Conservation (phyloP, 2,888 invertebrate species). For the Idaea straminata region DNA sequence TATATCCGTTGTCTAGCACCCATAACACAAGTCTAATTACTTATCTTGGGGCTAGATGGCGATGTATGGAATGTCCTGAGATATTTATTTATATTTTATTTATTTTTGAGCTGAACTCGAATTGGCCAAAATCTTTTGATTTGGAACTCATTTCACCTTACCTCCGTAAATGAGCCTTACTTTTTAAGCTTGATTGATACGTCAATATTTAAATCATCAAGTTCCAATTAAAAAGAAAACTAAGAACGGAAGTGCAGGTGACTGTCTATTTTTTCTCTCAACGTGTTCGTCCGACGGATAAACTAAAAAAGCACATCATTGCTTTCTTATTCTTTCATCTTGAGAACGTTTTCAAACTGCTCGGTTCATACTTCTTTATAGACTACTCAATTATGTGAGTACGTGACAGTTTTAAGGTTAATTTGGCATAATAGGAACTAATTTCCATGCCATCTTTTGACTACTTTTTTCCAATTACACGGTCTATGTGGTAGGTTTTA, state of each 20-base stretch:
- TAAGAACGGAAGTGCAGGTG: slow-evolving; percentile 54
- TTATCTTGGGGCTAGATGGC: too few species aligned
- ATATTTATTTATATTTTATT: too few species aligned
- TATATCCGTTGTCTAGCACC: too few species aligned
- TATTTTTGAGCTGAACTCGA: too few species aligned
- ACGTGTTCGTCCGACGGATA: not conserved
- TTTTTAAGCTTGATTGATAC: not conserved
- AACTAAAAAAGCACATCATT: slow-evolving; percentile 21
- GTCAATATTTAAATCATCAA: slow-evolving; percentile 46
- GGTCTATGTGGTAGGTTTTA: slow-evolving; percentile 54
- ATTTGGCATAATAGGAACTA: slow-evolving; percentile 59
- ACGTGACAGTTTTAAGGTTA: slow-evolving; percentile 67
- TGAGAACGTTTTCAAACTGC: slow-evolving; percentile 17
- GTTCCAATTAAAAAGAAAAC: slow-evolving; percentile 46
- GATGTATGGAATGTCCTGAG: too few species aligned
- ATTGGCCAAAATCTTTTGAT: not conserved
- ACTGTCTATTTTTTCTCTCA: slow-evolving; percentile 34
- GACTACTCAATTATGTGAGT: slow-evolving; percentile 42
- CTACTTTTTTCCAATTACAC: slow-evolving; percentile 46
- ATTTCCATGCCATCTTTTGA: slow-evolving; percentile 21
- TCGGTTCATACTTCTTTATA: slow-evolving; percentile 41
- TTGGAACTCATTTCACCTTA: not conserved
- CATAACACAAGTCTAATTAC: too few species aligned
- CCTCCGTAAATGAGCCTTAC: not conserved
- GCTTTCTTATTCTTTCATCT: slow-evolving; percentile 13